Evolutionary conservation across 2,113 vertebrate genomes (phyloP).

Genomic region (Calyptommatus sinebrachiatus): DNA sequence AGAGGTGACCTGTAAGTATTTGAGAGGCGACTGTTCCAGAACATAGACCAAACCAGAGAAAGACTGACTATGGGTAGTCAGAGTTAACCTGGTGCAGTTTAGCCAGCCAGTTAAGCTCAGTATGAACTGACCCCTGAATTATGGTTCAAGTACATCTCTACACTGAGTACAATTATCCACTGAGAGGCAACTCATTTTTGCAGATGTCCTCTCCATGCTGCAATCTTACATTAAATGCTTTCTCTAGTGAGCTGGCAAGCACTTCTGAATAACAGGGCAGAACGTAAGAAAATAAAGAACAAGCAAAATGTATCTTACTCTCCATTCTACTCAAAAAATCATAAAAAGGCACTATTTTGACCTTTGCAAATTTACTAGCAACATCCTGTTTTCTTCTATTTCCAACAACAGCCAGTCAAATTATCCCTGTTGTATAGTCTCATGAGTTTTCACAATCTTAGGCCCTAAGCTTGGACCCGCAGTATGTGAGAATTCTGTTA

Average conservation of each 20-base stretch:
- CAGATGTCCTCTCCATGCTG: neutral
- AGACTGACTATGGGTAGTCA: too few species aligned
- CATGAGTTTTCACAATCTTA: neutral
- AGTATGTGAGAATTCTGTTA: neutral
- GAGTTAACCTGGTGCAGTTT: too few species aligned
- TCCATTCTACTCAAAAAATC: neutral
- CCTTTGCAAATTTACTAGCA: neutral
- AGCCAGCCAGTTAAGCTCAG: too few species aligned
- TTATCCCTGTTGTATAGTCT: neutral
- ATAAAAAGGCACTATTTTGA: neutral
- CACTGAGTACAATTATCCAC: too few species aligned
- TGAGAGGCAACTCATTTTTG: neutral
- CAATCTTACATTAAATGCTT: neutral
- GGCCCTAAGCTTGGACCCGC: neutral
- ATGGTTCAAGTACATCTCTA: too few species aligned
- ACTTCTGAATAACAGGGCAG: neutral
- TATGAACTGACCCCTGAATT: too few species aligned
- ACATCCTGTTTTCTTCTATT: neutral
- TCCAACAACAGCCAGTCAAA: neutral
- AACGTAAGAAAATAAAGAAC: too few species aligned
- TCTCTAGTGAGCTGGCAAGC: neutral
- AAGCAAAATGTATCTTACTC: neutral
- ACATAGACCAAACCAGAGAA: too few species aligned
- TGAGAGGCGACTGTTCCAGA: too few species aligned
- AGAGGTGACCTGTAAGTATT: too few species aligned